Conservation (phyloP, 2,888 invertebrate genomes). For the Pilophorus perplexus region DNA sequence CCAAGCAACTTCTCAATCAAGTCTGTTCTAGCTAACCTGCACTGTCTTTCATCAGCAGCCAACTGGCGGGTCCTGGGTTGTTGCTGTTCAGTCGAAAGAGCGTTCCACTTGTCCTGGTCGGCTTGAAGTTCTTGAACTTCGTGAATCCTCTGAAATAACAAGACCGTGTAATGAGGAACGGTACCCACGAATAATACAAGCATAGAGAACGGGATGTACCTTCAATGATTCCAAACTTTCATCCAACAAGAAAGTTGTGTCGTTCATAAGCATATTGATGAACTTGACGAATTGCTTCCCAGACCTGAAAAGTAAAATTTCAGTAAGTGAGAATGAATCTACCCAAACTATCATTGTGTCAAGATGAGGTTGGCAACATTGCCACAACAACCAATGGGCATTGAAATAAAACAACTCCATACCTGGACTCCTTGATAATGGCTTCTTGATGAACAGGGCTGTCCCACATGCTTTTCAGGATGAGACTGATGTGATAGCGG, state of each 20-base stretch:
- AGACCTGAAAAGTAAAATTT: slow-evolving; percentile 56
- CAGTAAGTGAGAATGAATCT: background rate
- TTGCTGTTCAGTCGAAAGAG: slow-evolving; percentile 65
- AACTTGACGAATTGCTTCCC: slow-evolving; percentile 94
- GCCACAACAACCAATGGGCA: background rate
- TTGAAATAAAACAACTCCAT: no score
- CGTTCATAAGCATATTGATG: slow-evolving; percentile 97
- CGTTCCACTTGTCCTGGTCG: slow-evolving; percentile 65
- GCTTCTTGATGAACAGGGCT: slow-evolving; percentile 81
- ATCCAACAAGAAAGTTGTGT: slow-evolving; percentile 93
- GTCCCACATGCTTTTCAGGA: slow-evolving; percentile 94
- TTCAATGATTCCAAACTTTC: slow-evolving; percentile 91
- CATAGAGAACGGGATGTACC: no score
- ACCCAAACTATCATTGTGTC: no score
- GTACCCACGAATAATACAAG: background rate
- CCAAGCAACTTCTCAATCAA: no score
- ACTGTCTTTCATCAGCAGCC: slow-evolving; percentile 80
- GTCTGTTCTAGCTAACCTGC: no score
- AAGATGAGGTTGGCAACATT: background rate
- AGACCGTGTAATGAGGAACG: no score
- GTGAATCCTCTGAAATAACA: slow-evolving; percentile 58
- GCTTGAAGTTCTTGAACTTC: slow-evolving; percentile 81
- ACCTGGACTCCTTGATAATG: slow-evolving; percentile 82
- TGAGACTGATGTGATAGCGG: slow-evolving; percentile 95
- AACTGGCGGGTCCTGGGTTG: slow-evolving; percentile 75